Evolutionary conservation across 1,140 invertebrate species (phyloP), one percentile per base, ranked within the genome.

Genomic region (Hycleus phaleratus): DNA sequence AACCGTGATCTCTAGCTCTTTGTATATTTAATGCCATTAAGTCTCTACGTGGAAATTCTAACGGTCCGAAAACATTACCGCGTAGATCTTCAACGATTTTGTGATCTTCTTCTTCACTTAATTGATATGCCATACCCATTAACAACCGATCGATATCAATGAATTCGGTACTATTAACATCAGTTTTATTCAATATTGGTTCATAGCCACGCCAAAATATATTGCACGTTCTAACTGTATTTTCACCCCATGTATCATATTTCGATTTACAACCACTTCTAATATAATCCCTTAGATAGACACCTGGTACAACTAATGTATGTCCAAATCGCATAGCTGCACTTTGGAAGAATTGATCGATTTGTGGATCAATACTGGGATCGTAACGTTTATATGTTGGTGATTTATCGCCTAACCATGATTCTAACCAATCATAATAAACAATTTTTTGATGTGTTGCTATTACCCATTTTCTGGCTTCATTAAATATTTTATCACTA

Each of bases 261-360:
- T 38, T 50, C 5, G 51, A 38, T 7, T 57, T 56, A 54, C 78
- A 78, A 18, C 65, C 71, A 51, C 72, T 68, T 48, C 61, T 66
- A 24, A 63, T 63, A 58, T 73, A 72, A 50, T 75, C 62, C 18
- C 75, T 57, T 6, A 77, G 53, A 57, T 77, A 75, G 4, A 78
- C 74, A 12, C 75, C 81, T 26, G 78, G 73, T 25, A 80, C 76
- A 10, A 83, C 80, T 12, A 85, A 63, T 3, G 85, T 83, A 65
- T 86, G 83, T 2, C 84, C 83, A 71, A 85, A 87, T 57, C 83
- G 71, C 73, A 86, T 84, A 2, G 85, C 85, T 9, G 84, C 83
- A 4, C 82, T 75, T 68, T 86, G 83, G 67, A 87, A 87, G 56
- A 84, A 79, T 55, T 86, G 83, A 24, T 83, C 79, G 47, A 87